Evolutionary conservation across 2,113 vertebrate species (phyloP), one percentile per base, ranked within the genome.

Genomic region (Neotoma lepida): DNA sequence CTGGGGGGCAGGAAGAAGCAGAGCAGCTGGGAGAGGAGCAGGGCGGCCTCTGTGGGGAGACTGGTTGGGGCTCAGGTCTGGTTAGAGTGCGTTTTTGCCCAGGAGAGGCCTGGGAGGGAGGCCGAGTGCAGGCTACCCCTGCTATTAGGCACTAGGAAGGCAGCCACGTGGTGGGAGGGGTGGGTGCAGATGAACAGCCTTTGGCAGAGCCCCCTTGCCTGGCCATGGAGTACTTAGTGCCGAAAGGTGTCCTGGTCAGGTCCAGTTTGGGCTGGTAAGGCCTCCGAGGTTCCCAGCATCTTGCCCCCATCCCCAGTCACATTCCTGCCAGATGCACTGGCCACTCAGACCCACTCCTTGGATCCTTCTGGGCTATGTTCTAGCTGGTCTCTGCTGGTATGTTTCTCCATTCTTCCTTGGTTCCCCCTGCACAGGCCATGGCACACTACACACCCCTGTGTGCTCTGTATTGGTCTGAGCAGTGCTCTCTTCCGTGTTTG

Each of bases 341-440:
- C 66, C 39, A 10, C 44, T 2, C 41, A 1, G 8, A 26, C 22
- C 20, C 51, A 4, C 39, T 46, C 64, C 9, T 22, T 35, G 61
- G 14, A 12, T 66, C 41, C 20, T 10, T 22, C 73, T 8, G 46
- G 39, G 70, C 80, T 41, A 10, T 58, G n/a, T 28, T n/a, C 54
- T 61, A 41, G 81, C 80, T 6, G 49, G 10, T n/a, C n/a, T 41
- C 35, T 58, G 80, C 54, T 63, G 14, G 24, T 1, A 17, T 15
- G 22, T 9, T 30, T 84, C 91, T 74, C 30, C 0, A 0, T 44
- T 49, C 58, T 26, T 24, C 22, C 82, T 17, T 15, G 77, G 68
- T 22, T 26, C 63, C 6, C 54, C 2, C 81, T 20, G 82, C 44
- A 4, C 2, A 15, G 1, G 18, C 73, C 28, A 0, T 1, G n/a